Percentiles rank a stretch among this genome's conserved stretches.
Conservation (phyloP, 2,113 vertebrate genomes). For the Phodopus roborovskii region DNA sequence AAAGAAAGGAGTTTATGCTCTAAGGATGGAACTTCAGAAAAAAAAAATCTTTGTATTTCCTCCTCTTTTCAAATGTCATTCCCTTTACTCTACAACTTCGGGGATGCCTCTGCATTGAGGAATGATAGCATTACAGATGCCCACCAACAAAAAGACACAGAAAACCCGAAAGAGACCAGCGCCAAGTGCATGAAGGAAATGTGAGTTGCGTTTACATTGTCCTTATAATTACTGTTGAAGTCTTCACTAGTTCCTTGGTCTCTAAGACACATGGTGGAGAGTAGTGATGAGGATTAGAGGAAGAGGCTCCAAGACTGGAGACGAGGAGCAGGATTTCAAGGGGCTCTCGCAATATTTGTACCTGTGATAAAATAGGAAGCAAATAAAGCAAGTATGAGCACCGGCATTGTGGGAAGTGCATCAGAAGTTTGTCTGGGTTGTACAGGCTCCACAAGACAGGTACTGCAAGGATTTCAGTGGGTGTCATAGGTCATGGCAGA, state of each 20-base stretch:
- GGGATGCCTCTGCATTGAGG: neutral
- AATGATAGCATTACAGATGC: neutral
- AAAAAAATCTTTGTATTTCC: neutral
- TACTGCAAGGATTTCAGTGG: neutral
- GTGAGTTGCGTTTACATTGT: fast-evolving
- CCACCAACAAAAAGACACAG: neutral
- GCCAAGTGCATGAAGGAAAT: fast-evolving
- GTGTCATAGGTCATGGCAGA: neutral
- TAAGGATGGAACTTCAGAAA: neutral
- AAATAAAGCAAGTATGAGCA: neutral
- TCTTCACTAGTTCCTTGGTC: fast-evolving
- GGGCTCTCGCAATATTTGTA: neutral
- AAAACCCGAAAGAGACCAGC: neutral
- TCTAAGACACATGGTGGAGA: neutral
- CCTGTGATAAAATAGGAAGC: fast-evolving
- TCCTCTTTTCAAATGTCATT: neutral
- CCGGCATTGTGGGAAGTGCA: fast-evolving
- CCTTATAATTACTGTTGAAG: neutral
- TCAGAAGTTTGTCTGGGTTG: neutral
- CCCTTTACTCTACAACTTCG: fast-evolving
- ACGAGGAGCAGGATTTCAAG: neutral
- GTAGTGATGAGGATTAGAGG: neutral
- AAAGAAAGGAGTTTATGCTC: neutral
- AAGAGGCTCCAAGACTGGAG: neutral
- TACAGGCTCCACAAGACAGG: neutral